Percentiles rank a stretch among this genome's conserved stretches.
Evolutionary conservation across 2,888 invertebrate genomes (phyloP).

Genomic region (Gonocerus acuteangulatus): DNA sequence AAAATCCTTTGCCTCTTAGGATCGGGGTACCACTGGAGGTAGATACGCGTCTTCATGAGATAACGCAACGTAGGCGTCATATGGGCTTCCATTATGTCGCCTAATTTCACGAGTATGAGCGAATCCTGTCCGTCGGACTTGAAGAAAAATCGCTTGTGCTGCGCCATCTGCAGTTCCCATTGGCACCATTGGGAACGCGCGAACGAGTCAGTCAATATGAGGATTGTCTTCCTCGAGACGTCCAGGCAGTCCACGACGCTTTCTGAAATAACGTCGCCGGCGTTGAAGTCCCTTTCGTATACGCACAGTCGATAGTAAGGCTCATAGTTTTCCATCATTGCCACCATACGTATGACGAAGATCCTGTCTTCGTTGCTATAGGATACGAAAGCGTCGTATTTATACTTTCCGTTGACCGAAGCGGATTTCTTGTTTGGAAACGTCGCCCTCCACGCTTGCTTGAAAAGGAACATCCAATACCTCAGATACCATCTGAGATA

Average conservation of each 20-base stretch:
- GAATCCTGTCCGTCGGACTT: conserved; percentile 51
- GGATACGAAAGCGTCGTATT: conserved; percentile 54
- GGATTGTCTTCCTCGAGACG: conserved; percentile 55
- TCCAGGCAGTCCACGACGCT: conserved; percentile 57
- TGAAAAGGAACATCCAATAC: conserved; percentile 31
- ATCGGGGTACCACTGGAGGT: conserved; percentile 54
- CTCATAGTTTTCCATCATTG: conserved; percentile 53
- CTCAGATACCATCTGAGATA: conserved; percentile 31
- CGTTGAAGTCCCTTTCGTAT: conserved; percentile 60
- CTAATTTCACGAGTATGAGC: conserved; percentile 55
- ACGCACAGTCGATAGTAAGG: conserved; percentile 58
- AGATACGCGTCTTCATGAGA: conserved; percentile 56
- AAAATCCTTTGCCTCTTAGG: conserved; percentile 40
- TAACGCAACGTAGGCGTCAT: conserved; percentile 55
- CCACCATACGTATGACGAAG: conserved; percentile 54
- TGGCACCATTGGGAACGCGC: conserved; percentile 65
- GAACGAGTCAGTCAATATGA: conserved; percentile 60
- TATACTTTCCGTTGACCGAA: conserved; percentile 35
- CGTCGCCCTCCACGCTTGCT: conserved; percentile 21
- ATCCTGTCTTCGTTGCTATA: conserved; percentile 52
- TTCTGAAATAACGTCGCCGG: conserved; percentile 57
- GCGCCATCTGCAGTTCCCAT: conserved; percentile 62
- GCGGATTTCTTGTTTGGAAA: conserved; percentile 22
- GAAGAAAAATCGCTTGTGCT: conserved; percentile 55
- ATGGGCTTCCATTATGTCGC: conserved; percentile 50